Base-by-base conservation (phyloP, 2,797 vertebrate genomes). In the Petrocephalus schoutedeni region DNA sequence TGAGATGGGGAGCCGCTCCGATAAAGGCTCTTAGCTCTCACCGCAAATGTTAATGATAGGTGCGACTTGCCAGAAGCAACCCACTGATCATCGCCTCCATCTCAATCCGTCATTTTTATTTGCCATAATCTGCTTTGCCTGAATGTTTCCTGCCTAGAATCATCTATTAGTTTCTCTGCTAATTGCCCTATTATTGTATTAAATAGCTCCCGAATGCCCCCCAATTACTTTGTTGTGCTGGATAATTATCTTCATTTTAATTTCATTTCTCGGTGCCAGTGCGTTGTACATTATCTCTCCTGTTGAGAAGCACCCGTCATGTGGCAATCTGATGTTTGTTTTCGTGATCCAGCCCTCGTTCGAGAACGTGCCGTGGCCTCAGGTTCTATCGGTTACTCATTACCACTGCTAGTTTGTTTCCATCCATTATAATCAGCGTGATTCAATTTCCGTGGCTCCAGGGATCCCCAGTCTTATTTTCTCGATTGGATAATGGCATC, bases 81-180 rank as follows among this genome's bases (percentile, higher is more conserved):
- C n/a, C 41, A 7, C 23, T 88, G 45, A 86, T 88, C 64, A 61
- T 36, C 32, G 51, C 59, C 54, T 41, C 57, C 61, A 64, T 23
- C 87, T 56, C 16, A 85, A 54, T 54, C 57, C 53, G 59, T 88
- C 57, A 84, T 88, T 67, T 88, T 10, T 58, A 87, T 80, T 88
- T 85, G 28, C 28, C 9, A 7, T 67, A 32, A 59, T 54, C 80
- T 64, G 87, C 77, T 85, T 88, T 45, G 16, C 56, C 87, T 74
- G 82, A 57, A 67, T 88, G 59, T 88, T 85, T 88, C 61, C 85
- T 57, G 57, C 87, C 83, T 84, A 19, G 82, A 85, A 23, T 85
- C 87, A 86, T 56, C 41, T 88, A 86, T 88, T 88, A 85, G 82
- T 88, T 88, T 88, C 51, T 71, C 82, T 36, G 51, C 49, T 67